Evolutionary conservation across 2,797 vertebrate genomes (phyloP).

Genomic region (Tangara arthus): DNA sequence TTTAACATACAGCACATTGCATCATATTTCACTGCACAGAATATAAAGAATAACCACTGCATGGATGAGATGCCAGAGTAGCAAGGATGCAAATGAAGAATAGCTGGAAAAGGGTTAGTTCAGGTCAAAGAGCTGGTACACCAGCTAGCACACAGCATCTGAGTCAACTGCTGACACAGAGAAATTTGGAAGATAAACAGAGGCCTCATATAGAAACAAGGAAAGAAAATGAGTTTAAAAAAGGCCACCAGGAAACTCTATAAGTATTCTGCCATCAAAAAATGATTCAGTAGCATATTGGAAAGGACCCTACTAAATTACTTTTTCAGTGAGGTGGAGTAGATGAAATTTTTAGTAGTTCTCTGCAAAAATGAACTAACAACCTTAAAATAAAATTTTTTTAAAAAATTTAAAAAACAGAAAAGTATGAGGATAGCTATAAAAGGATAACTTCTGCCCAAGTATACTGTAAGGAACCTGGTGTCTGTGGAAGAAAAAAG

Average conservation of each 20-base stretch:
- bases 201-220: neutral
- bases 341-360: neutral
- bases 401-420: neutral
- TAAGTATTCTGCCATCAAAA: neutral
- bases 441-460: neutral
- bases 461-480: neutral
- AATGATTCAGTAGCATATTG: neutral
- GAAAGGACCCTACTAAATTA: neutral
- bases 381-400: neutral
- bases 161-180: neutral
- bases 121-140: neutral
- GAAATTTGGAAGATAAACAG: neutral
- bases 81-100: neutral
- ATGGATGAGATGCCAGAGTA: neutral
- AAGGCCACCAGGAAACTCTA: neutral
- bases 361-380: neutral
- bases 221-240: neutral
- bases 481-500: neutral
- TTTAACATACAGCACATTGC: neutral
- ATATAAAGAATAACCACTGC: neutral
- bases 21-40: neutral
- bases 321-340: neutral
- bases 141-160: neutral
- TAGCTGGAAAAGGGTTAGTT: neutral
- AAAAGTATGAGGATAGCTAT: accelerated